Evolutionary conservation across 92 coral and sea anemone genomes (phyloP).

Genomic region (Hydrozoanthus gracilis): DNA sequence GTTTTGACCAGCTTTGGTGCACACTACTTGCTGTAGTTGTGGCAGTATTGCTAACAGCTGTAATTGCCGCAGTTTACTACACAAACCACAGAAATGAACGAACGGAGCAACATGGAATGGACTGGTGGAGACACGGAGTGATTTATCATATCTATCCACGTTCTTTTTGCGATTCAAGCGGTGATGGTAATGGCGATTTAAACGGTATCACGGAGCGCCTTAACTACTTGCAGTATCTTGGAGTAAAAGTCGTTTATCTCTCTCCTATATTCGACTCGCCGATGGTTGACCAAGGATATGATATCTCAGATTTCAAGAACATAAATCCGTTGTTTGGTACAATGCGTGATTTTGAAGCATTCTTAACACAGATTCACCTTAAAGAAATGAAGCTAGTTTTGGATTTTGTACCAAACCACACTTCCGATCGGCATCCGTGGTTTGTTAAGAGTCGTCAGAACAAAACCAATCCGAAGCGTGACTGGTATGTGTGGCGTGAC

Average conservation of each 20-base stretch:
- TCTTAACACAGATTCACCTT: slow-evolving; percentile 67
- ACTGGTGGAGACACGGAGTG: slow-evolving; percentile 88
- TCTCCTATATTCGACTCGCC: slow-evolving; percentile 86
- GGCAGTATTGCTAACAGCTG: slow-evolving; percentile 17
- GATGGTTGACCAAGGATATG: slow-evolving; percentile 91
- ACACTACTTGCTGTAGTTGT: slow-evolving; percentile 41
- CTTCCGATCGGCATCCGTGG: slow-evolving; percentile 87
- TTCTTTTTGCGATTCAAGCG: slow-evolving; percentile 83
- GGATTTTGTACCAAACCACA: slow-evolving; percentile 91
- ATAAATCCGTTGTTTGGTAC: slow-evolving; percentile 81
- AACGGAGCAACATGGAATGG: slow-evolving; percentile 42
- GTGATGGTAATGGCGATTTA: slow-evolving; percentile 93
- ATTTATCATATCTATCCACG: slow-evolving; percentile 93
- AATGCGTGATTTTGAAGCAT: slow-evolving; percentile 80
- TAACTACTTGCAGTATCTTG: slow-evolving; percentile 81
- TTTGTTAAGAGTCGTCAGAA: slow-evolving; percentile 72
- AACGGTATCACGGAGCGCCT: slow-evolving; percentile 78
- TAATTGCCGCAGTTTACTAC: slow-evolving; percentile 12
- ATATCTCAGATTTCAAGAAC: slow-evolving; percentile 75
- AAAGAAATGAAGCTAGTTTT: slow-evolving; percentile 80
- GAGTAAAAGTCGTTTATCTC: slow-evolving; percentile 83
- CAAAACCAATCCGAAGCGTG: slow-evolving; percentile 55
- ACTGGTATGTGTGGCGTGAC: slow-evolving; percentile 93
- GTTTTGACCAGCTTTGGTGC: neutral
- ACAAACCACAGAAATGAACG: slow-evolving; percentile 33